A percentile compares a stretch with the other conserved stretches of the same genome.
These are phyloP conservation scores for Trinorchestia longiramus DNA, from an alignment of 1,140 invertebrate genomes.

Conservation along the genomic window DNA sequence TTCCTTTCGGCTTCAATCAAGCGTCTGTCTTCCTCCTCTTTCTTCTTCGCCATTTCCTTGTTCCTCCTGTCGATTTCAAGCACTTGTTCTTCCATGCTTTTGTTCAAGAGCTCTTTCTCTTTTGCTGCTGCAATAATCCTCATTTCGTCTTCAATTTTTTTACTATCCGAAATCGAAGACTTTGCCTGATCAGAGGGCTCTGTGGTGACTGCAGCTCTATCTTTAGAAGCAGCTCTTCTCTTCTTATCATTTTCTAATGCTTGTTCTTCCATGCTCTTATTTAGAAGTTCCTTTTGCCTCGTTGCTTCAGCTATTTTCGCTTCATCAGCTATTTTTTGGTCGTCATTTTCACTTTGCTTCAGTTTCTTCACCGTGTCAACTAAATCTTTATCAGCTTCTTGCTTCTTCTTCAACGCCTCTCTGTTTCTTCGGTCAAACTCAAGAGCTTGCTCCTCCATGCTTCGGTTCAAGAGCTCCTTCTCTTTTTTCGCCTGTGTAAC, in stretches of 20 bases:
- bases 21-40: neutral
- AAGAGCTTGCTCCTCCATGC: slow-evolving; percentile 32
- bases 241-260: slow-evolving; percentile 25
- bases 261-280: slow-evolving; percentile 45
- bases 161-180: neutral
- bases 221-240: neutral
- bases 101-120: neutral
- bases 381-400: neutral
- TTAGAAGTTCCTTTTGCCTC: slow-evolving; percentile 20
- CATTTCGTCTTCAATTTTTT: slow-evolving; percentile 4
- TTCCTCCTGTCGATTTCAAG: neutral
- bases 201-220: neutral
- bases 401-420: slow-evolving; percentile 6
- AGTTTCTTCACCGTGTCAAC: neutral
- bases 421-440: neutral
- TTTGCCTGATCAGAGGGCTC: neutral
- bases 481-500: neutral
- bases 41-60: neutral
- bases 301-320: neutral
- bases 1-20: neutral
- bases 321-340: slow-evolving; percentile 10
- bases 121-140: neutral
- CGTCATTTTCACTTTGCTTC: neutral
- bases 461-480: neutral
- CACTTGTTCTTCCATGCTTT: slow-evolving; percentile 34